Evolutionary conservation across 2,888 invertebrate species (phyloP).

Genomic region (Lobophora halterata): DNA sequence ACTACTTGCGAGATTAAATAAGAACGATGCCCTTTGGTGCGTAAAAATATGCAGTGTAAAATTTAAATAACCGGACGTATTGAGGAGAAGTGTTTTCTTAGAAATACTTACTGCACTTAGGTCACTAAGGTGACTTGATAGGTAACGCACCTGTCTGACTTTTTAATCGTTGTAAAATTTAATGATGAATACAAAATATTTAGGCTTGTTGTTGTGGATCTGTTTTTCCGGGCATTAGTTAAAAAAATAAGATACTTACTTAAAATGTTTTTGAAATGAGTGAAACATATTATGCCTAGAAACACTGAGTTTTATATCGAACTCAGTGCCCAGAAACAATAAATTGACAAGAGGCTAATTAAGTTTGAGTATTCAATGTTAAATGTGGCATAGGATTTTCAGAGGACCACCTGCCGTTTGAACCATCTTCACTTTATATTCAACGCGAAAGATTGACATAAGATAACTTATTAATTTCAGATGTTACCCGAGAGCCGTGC

Average conservation of each 20-base stretch:
- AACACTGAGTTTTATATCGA: too few species aligned
- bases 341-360: too few species aligned
- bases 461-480: slow-evolving; percentile 51
- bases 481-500: slow-evolving; percentile 47
- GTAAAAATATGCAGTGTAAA: slow-evolving; percentile 48
- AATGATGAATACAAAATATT: slow-evolving; percentile 17
- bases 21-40: slow-evolving; percentile 49
- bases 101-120: slow-evolving; percentile 23
- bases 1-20: slow-evolving; percentile 42
- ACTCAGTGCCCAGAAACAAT: too few species aligned
- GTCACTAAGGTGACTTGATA: slow-evolving; percentile 35
- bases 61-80: slow-evolving; percentile 40
- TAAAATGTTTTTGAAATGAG: too few species aligned
- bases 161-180: slow-evolving; percentile 39
- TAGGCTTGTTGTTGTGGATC: neutral
- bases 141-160: slow-evolving; percentile 39
- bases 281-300: too few species aligned
- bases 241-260: too few species aligned
- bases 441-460: too few species aligned
- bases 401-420: neutral
- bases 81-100: slow-evolving; percentile 38
- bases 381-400: too few species aligned
- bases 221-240: neutral
- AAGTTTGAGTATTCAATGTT: too few species aligned
- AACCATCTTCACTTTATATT: slow-evolving; percentile 6